Evolutionary conservation across 1,140 invertebrate species (phyloP).

Genomic region (Eupeodes corollae): DNA sequence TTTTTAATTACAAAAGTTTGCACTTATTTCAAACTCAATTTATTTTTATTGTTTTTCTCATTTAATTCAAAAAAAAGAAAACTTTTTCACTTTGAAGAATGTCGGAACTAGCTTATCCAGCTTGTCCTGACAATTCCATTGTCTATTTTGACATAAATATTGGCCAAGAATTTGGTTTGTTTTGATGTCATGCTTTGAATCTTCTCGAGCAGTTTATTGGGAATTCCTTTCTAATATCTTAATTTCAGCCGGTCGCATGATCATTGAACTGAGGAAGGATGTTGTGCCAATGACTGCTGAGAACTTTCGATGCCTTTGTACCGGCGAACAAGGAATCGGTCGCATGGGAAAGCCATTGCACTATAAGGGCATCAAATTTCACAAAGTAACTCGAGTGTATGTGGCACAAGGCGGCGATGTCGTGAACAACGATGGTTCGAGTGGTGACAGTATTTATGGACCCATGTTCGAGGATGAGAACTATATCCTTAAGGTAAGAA

Average conservation of each 20-base stretch:
- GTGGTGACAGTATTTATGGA: constrained; percentile 92
- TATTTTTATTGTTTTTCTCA: too few species aligned
- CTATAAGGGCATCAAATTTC: constrained; percentile 64
- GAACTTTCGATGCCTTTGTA: constrained; percentile 84
- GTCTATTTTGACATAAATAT: constrained; percentile 61
- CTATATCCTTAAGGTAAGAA: constrained; percentile 56
- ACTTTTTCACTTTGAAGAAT: too few species aligned
- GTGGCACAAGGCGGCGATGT: constrained; percentile 79
- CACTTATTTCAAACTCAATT: too few species aligned
- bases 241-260: constrained; percentile 60
- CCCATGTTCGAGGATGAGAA: constrained; percentile 82
- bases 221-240: constrained; percentile 11
- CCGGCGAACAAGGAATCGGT: constrained; percentile 69
- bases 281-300: constrained; percentile 80
- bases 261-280: constrained; percentile 73
- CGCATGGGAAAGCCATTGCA: constrained; percentile 55
- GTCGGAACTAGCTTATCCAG: neutral
- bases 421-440: constrained; percentile 63
- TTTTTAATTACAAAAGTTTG: too few species aligned
- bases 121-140: constrained; percentile 38
- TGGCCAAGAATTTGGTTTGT: constrained; percentile 41
- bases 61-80: too few species aligned
- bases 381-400: constrained; percentile 63
- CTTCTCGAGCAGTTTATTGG: constrained; percentile 1
- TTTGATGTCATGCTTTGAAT: neutral